Percentiles rank a stretch among this genome's conserved stretches.
Evolutionary conservation across 2,113 vertebrate genomes (phyloP).

Genomic region (Dromiciops gliroides): DNA sequence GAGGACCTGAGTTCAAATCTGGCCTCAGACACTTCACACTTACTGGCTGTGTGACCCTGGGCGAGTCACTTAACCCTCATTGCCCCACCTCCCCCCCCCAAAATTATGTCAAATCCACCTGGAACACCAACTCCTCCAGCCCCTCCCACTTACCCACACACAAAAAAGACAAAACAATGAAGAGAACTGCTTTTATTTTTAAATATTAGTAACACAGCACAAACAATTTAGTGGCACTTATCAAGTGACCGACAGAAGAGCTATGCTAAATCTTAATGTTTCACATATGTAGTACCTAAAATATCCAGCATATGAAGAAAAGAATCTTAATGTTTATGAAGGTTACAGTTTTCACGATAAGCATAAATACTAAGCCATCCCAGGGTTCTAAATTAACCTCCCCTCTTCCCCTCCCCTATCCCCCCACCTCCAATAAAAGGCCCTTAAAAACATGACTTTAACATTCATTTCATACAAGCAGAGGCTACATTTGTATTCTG

Average conservation of each 20-base stretch:
- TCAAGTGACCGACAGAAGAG: slow-evolving; percentile 49
- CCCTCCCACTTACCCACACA: neutral
- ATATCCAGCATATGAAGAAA: neutral
- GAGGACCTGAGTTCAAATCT: too few species aligned
- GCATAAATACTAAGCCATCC: slow-evolving; percentile 51
- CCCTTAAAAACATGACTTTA: slow-evolving; percentile 35
- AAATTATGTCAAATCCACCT: too few species aligned
- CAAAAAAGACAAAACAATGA: slow-evolving; percentile 29
- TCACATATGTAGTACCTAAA: slow-evolving; percentile 12
- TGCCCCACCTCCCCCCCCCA: too few species aligned
- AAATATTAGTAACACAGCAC: slow-evolving; percentile 74
- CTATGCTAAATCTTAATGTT: slow-evolving; percentile 49
- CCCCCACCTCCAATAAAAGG: slow-evolving; percentile 35
- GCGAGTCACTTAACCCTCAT: too few species aligned
- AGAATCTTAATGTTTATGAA: slow-evolving; percentile 36
- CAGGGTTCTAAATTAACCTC: neutral
- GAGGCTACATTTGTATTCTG: slow-evolving; percentile 38
- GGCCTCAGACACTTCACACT: too few species aligned
- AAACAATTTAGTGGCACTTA: slow-evolving; percentile 56
- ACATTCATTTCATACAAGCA: slow-evolving; percentile 39
- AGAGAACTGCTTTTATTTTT: slow-evolving; percentile 75
- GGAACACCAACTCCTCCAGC: neutral
- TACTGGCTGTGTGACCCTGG: too few species aligned
- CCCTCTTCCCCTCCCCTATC: neutral
- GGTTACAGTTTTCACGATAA: slow-evolving; percentile 64